Evolutionary conservation across 2,797 vertebrate species (phyloP), one percentile per base, ranked within the genome.

Genomic region (Amblyopsis hoosieri): DNA sequence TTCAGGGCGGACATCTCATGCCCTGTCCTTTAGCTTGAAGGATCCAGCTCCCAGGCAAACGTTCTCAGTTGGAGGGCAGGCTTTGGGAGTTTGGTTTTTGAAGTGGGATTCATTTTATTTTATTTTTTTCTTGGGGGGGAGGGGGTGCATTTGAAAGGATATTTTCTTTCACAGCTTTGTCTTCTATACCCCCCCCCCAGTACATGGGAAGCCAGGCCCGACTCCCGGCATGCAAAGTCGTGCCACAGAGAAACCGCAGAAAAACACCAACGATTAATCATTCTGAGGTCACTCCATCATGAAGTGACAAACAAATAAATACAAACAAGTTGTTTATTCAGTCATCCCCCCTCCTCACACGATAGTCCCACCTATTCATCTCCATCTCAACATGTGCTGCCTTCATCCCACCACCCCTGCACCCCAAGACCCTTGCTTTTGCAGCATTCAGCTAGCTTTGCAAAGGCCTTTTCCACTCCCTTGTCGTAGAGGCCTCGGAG

Each of bases 111-210:
- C 3, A 29, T 29, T 29, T 29, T 29, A 29, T 29, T 29, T 29
- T 29, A 29, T 29, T 4, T 29, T 4, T 29, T 29, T 29, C 23
- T 29, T 29, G 23, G 23, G 23, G 52, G 33, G 71, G 72, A 54
- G 33, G 71, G 72, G 76, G 51, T 23, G 51, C 66, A 63, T 82
- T 87, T 81, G 76, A 83, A 78, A 78, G 72, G 78, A 85, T 88
- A 88, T 90, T 89, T 90, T 81, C 84, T 88, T 84, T 87, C 85
- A 75, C 60, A 4, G 73, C 74, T 89, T 90, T 84, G 80, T 64
- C 69, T 76, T 31, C 19, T 81, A 83, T 87, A 85, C 67, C 89
- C 87, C 82, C 83, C 77, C 82, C 81, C 77, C 79, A 71, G 80
- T 75, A 75, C 60, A 71, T 60, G 79, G 77, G 74, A 74, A 85